Base-by-base conservation (phyloP, 2,113 vertebrate genomes). In the Brachionichthys hirsutus region DNA sequence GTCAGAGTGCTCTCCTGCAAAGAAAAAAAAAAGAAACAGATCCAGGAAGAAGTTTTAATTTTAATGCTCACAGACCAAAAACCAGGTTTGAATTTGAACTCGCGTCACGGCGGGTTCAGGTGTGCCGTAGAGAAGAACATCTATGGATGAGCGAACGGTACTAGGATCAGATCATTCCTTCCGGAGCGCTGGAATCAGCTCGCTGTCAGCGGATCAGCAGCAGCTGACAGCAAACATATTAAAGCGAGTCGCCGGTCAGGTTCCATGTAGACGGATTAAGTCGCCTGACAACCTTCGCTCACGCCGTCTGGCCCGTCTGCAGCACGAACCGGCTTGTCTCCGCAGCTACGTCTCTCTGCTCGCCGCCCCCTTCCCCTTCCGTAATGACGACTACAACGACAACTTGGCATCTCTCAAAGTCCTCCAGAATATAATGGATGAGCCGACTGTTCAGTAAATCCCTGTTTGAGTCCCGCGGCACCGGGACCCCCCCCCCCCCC, bases 1-100 rank as follows among this genome's bases (percentile, higher is more conserved):
- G 60, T 73, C 67, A 89, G 65, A 13, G 76, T 72, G 56, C 51
- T 74, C 63, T 85, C 86, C 88, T 89, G 1, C 44, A 62, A 18
- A 12, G 19, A 12, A 11, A 10, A 47, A 11, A 2, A 47, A 19
- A 12, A 16, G 43, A 17, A n/a, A 30, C 24, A 30, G 2, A 3
- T 30, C 24, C 24, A 30, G 24, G 24, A 30, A 30, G 24, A 30
- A 30, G 24, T 30, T 15, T 15, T 12, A 6, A 9, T 12, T 12
- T 1, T 13, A 38, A 12, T 40, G 9, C 12, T 13, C 47, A 6
- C 40, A 44, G 4, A 17, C n/a, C n/a, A 16, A 44, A 17, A 30
- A 46, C 36, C 1, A 15, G 6, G 22, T 0, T 0, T 36, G 10
- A 17, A 9, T 30, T 38, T 38, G 36, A 38, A 38, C 36, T 38